Percentiles rank a stretch among this genome's conserved stretches.
These are phyloP conservation scores for Cavia aperea DNA, from an alignment of 2,113 vertebrate species.

Conservation along the genomic window DNA sequence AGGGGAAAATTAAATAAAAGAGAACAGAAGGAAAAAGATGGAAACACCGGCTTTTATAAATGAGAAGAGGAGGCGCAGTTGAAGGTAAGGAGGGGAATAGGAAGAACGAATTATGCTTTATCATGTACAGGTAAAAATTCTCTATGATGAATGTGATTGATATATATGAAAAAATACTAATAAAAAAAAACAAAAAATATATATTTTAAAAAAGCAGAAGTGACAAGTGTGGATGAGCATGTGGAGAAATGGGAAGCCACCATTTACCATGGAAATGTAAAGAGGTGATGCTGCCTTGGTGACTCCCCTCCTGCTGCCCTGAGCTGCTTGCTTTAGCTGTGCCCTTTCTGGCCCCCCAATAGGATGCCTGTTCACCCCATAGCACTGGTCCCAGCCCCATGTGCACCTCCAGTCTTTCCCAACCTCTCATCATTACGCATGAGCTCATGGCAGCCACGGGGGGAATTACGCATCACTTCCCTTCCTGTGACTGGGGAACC, in stretches of 20 bases:
- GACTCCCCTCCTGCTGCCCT: no score
- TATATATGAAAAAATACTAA: background rate
- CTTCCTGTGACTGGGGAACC: background rate
- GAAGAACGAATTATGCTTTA: background rate
- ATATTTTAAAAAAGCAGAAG: background rate
- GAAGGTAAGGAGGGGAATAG: background rate
- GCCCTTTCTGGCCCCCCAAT: background rate
- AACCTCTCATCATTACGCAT: fast-evolving
- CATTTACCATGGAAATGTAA: background rate
- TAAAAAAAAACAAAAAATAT: background rate
- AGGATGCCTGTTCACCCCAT: fast-evolving
- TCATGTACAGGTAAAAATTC: background rate
- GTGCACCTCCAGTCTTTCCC: background rate
- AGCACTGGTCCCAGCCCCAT: fast-evolving
- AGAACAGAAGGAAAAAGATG: background rate
- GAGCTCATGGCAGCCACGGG: background rate
- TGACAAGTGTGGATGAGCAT: background rate
- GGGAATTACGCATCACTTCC: no score
- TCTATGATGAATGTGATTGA: background rate
- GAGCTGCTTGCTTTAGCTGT: background rate
- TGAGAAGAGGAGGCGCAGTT: background rate
- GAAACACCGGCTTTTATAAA: background rate
- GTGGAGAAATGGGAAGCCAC: background rate
- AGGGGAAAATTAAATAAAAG: background rate
- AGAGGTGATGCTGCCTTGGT: background rate